Evolutionary conservation across 1,140 invertebrate species (phyloP).

Genomic region (Pogonus chalceus): DNA sequence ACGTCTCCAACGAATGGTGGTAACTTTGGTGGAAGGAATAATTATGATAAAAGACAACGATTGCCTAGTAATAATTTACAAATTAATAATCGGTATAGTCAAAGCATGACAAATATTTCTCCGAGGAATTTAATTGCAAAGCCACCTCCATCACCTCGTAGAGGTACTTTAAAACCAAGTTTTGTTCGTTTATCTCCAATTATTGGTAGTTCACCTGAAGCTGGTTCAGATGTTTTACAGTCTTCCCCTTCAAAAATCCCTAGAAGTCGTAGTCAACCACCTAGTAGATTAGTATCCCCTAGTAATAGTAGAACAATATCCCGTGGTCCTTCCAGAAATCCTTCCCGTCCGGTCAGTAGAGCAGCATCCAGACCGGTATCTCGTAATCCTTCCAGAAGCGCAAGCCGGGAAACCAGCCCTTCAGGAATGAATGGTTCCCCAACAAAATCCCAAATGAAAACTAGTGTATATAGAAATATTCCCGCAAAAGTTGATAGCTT

Average conservation of each 20-base stretch:
- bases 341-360: constrained; percentile 8
- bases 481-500: constrained; percentile 32
- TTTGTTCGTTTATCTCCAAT: constrained; percentile 31
- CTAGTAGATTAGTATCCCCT: constrained; percentile 26
- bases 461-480: constrained; percentile 25
- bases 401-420: constrained; percentile 24
- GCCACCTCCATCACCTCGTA: constrained; percentile 19
- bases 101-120: constrained; percentile 30
- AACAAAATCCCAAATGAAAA: constrained; percentile 23
- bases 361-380: constrained; percentile 15
- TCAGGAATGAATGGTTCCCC: constrained; percentile 18
- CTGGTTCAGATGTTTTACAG: constrained; percentile 25
- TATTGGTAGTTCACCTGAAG: constrained; percentile 31
- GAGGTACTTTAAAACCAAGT: constrained; percentile 14
- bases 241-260: constrained; percentile 32
- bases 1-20: constrained; percentile 12
- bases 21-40: background rate
- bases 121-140: constrained; percentile 16
- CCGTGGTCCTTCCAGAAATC: background rate
- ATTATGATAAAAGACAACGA: background rate
- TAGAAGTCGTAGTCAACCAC: constrained; percentile 24
- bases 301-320: background rate
- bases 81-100: constrained; percentile 14
- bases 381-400: constrained; percentile 17
- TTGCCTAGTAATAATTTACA: constrained; percentile 12